Evolutionary conservation across 2,888 invertebrate genomes (phyloP), one percentile per base, ranked within the genome.

Genomic region (Torymus texanus): DNA sequence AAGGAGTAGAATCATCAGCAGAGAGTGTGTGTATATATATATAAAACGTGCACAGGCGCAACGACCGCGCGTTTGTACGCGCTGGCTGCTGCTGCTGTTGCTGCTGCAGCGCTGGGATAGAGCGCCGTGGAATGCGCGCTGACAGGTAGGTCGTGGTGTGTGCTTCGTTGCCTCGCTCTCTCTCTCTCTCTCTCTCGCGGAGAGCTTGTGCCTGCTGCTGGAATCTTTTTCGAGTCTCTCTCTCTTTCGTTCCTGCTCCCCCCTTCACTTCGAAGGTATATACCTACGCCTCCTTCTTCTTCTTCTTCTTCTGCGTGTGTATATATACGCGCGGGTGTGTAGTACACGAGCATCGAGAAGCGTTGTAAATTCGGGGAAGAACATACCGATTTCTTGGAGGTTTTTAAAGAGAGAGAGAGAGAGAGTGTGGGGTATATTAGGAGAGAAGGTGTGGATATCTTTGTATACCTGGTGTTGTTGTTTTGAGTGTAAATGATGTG

Each of bases 51-150:
- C 41, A 29, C 29, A 51, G 16, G 62, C 70, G 59, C 70, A 53
- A 61, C 53, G 51, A 53, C 66, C 29, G 78, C n/a, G 63, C 51
- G 21, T n/a, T 58, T 21, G 21, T 21, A 18, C 58, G 56, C 61
- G 3, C 29, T 21, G 29, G 74, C 11, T 5, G n/a, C 12, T 8
- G 21, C 70, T 21, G 58, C 16, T 8, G 58, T 14, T 41, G n/a
- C 24, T n/a, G 16, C 65, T 73, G 62, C 21, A 41, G 66, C 82
- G 82, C 83, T 85, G 85, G 84, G 83, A 86, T 84, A 59, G 51
- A 72, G 71, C 82, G 87, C 41, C 41, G 41, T 88, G 88, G 86
- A 88, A 88, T 87, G 88, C 85, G 86, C 86, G 87, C 87, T 87
- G 87, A 88, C 88, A 87, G 88, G 88, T 88, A 87, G 80, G 77